Evolutionary conservation across 1,140 invertebrate species (phyloP).

Genomic region (Spodoptera litura): DNA sequence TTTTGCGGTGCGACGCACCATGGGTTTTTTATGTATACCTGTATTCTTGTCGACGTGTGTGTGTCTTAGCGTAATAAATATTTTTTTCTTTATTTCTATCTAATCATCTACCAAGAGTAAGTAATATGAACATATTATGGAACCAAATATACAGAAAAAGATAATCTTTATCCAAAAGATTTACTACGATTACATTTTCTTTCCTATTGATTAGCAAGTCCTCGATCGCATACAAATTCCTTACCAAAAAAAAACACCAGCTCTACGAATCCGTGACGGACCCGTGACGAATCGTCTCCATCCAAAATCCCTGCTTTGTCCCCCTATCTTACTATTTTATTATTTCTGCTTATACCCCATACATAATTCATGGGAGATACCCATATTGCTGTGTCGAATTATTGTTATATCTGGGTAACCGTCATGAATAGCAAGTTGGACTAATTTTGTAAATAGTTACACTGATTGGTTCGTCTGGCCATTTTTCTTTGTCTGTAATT

Average conservation of each 20-base stretch:
- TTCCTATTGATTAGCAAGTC: too few species aligned
- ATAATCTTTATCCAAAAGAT: too few species aligned
- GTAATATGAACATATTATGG: too few species aligned
- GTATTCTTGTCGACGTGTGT: too few species aligned
- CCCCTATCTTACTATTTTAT: slow-evolving; percentile 64
- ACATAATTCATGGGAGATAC: slow-evolving; percentile 77
- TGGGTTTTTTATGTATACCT: too few species aligned
- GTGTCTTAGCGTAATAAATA: too few species aligned
- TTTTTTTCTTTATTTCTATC: too few species aligned
- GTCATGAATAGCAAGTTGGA: slow-evolving; percentile 36
- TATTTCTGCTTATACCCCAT: slow-evolving; percentile 64
- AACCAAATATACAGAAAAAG: too few species aligned
- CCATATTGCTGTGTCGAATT: slow-evolving; percentile 42
- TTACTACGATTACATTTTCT: too few species aligned
- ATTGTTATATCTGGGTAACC: slow-evolving; percentile 46
- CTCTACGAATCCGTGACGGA: slow-evolving; percentile 58
- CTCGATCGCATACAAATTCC: background rate
- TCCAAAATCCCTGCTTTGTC: slow-evolving; percentile 71
- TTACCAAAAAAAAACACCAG: background rate
- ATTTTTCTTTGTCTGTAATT: background rate
- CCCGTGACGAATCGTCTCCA: slow-evolving; percentile 77
- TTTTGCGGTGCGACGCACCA: too few species aligned
- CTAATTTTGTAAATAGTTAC: slow-evolving; percentile 36
- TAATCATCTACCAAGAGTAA: too few species aligned
- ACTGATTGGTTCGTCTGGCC: slow-evolving; percentile 25